These are phyloP conservation scores for Paratilapia polleni DNA, from an alignment of 2,113 vertebrate genomes.

Conservation along the genomic window DNA sequence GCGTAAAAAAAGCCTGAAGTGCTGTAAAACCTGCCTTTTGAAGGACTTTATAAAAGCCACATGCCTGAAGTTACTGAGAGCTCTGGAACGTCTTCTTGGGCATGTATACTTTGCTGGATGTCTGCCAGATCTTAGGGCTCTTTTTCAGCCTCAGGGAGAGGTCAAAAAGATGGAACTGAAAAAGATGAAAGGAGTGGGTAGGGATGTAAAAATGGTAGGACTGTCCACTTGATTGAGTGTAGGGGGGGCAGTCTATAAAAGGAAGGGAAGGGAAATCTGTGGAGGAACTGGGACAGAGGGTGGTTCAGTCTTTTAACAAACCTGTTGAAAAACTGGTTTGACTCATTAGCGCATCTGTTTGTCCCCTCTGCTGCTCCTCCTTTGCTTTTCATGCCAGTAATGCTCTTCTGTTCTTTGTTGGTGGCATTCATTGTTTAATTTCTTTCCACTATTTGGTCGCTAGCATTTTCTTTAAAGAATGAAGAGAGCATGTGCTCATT, in stretches of 20 bases:
- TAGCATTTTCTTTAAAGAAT: background rate
- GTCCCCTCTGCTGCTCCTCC: background rate
- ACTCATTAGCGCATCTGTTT: background rate
- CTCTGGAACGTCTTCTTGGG: fast-evolving
- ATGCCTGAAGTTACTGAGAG: background rate
- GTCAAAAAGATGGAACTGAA: background rate
- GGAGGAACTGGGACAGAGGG: background rate
- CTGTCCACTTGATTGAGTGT: no score
- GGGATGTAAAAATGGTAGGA: no score
- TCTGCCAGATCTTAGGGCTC: background rate
- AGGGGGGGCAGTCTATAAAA: background rate
- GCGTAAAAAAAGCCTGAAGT: background rate
- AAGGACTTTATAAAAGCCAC: background rate
- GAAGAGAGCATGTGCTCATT: background rate
- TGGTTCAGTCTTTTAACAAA: background rate
- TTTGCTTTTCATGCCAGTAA: background rate
- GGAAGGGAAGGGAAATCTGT: background rate
- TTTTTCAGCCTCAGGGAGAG: background rate
- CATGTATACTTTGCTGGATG: background rate
- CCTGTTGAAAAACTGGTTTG: background rate
- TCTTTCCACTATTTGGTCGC: background rate
- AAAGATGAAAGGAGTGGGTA: no score
- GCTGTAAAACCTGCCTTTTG: background rate
- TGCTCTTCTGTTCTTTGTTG: background rate
- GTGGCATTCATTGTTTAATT: background rate